Conservation (phyloP, 2,888 invertebrate genomes). For the Drosophila paramelanica region DNA sequence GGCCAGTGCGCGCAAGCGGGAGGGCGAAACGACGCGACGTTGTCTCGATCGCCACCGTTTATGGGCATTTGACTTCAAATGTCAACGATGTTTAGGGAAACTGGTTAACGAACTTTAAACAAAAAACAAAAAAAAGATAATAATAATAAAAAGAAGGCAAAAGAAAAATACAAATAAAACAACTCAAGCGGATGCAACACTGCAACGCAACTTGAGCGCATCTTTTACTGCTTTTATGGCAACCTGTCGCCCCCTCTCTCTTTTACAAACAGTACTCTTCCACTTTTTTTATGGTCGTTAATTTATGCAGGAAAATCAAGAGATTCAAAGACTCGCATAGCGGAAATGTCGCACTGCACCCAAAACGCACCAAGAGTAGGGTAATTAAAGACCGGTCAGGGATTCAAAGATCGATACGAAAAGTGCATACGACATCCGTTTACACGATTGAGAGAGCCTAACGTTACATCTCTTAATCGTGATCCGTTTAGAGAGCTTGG, state of each 20-base stretch:
- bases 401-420: constrained; percentile 4
- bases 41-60: constrained; percentile 67
- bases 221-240: constrained; percentile 59
- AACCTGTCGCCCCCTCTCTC: constrained; percentile 47
- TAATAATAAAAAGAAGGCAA: constrained; percentile 13
- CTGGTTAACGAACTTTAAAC: constrained; percentile 71
- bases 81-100: constrained; percentile 73
- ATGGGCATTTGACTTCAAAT: constrained; percentile 79
- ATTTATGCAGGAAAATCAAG: constrained; percentile 46
- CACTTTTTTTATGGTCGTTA: constrained; percentile 18
- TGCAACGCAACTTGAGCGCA: constrained; percentile 72
- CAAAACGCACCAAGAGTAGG: constrained; percentile 6
- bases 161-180: constrained; percentile 12
- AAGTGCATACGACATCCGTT: background rate
- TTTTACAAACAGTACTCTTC: constrained; percentile 3
- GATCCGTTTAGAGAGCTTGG: constrained; percentile 18
- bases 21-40: constrained; percentile 1
- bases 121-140: constrained; percentile 13
- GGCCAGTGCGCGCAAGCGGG: constrained; percentile 43
- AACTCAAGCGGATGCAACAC: constrained; percentile 69
- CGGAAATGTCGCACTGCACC: constrained; percentile 66
- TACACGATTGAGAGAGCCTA: background rate
- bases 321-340: constrained; percentile 55
- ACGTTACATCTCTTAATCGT: too few species aligned
- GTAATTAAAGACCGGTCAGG: constrained; percentile 66